Evolutionary conservation across 1,140 invertebrate genomes (phyloP), one percentile per base, ranked within the genome.

Genomic region (Tetramorium parvispinum): DNA sequence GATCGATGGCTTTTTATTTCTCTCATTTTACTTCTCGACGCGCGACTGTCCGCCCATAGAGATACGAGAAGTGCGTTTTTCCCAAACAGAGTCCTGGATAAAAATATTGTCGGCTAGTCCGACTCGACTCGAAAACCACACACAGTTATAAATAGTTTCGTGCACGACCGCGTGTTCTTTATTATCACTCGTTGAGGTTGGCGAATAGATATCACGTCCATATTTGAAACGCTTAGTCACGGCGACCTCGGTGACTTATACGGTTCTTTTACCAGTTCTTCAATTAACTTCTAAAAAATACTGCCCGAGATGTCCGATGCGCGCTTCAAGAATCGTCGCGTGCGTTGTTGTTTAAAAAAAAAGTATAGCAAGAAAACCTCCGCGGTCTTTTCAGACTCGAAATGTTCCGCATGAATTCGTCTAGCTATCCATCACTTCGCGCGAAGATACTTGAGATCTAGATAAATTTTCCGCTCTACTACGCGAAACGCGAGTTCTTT

Each of bases 141-240:
- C 16, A 75, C n/a, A 32, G 76, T 89, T 90, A 90, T 86, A 90
- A 88, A 90, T 90, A 90, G 77, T 88, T 88, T 18, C 70, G 32
- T 55, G 43, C 71, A 70, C 86, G 63, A 70, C 85, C 75, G 85
- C 68, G 11, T 78, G 89, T 85, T 79, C 77, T 78, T 90, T 91
- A 90, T 91, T 91, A 91, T 90, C 89, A 83, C 78, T 86, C 65
- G 82, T 37, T 87, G 61, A 86, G 87, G 87, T 86, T 90, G 78
- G 59, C 77, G 68, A 79, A 90, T 78, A 91, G 89, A 91, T 91
- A 91, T 90, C 83, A 73, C 78, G 78, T 90, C 87, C 89, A 88
- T 91, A 86, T 91, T 91, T 73, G 86, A 91, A 65, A 86, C 82
- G 89, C 89, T 91, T 91, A 91, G 89, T 91, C 89, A 91, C 73